Percentiles rank a stretch among this genome's conserved stretches.
These are phyloP conservation scores for Chirona hameri DNA, from an alignment of 2,888 invertebrate genomes.

Conservation along the genomic window DNA sequence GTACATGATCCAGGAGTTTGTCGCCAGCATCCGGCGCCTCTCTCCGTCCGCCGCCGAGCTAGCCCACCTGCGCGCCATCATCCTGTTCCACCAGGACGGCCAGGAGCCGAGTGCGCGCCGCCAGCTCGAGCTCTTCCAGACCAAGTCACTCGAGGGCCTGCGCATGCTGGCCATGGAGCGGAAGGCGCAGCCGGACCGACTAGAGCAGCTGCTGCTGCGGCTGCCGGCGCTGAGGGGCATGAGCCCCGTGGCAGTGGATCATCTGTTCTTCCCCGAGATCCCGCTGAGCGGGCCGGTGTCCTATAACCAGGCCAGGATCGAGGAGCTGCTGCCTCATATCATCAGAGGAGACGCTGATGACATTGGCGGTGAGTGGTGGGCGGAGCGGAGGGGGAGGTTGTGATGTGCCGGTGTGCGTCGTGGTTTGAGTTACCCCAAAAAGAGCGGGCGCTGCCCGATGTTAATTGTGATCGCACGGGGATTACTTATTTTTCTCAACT, in stretches of 20 bases:
- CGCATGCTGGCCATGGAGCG: not conserved
- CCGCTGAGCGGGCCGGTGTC: not conserved
- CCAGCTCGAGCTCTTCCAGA: not conserved
- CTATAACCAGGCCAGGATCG: conserved; percentile 5
- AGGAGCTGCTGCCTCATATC: conserved; percentile 28
- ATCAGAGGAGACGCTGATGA: conserved; percentile 28
- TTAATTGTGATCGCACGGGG: too few relatives aligned
- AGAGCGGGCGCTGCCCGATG: too few relatives aligned
- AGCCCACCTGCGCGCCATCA: conserved; percentile 25
- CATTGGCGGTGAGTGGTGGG: not conserved
- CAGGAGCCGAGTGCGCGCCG: conserved; percentile 29
- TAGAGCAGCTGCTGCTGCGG: conserved; percentile 26
- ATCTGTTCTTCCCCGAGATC: conserved; percentile 30
- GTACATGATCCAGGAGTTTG: conserved; percentile 30
- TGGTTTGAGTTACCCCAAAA: too few relatives aligned
- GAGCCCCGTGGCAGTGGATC: conserved; percentile 7
- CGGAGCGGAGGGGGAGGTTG: not conserved
- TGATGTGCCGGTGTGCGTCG: too few relatives aligned
- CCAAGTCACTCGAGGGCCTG: not conserved
- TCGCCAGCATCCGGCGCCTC: not conserved
- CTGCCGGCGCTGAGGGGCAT: conserved; percentile 30
- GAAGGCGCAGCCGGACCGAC: not conserved
- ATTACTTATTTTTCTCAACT: too few relatives aligned
- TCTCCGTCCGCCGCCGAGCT: not conserved
- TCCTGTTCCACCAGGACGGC: conserved; percentile 11